A percentile compares a stretch with the other conserved stretches of the same genome.
Evolutionary conservation across 2,113 vertebrate species (phyloP).

Genomic region (Cardinalis cardinalis): DNA sequence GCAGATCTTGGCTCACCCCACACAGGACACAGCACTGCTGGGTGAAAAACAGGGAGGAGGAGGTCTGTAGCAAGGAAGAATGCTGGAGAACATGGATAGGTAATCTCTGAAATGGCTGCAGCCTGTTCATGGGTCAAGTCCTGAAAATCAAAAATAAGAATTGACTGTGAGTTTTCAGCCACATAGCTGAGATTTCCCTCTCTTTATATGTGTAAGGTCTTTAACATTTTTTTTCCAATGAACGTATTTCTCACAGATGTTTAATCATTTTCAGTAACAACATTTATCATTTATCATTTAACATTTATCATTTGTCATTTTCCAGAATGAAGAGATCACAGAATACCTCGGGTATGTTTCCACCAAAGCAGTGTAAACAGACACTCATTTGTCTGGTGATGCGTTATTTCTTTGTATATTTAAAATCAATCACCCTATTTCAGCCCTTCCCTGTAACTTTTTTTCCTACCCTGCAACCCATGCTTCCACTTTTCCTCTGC

Average conservation of each 20-base stretch:
- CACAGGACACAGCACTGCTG: fast-evolving
- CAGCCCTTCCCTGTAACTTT: not conserved
- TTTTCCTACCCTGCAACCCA: not conserved
- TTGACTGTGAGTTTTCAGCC: not conserved
- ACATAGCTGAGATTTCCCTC: not conserved
- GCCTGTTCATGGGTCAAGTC: not conserved
- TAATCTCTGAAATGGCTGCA: not conserved
- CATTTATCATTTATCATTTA: constrained; percentile 8
- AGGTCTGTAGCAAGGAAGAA: not conserved
- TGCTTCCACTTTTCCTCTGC: not conserved
- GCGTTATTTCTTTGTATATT: not conserved
- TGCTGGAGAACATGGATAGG: not conserved
- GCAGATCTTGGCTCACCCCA: not conserved
- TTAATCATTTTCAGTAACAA: not conserved
- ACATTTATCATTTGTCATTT: constrained; percentile 2
- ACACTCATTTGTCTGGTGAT: not conserved
- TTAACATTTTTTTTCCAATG: not conserved
- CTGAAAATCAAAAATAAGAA: not conserved
- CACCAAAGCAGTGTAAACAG: not conserved
- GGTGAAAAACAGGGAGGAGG: not conserved
- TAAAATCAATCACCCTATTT: not conserved
- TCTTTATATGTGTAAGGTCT: not conserved
- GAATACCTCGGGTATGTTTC: not conserved
- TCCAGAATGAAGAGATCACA: not conserved
- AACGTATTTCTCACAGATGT: not conserved